These are phyloP conservation scores for Poecilia wingei DNA, from an alignment of 2,797 vertebrate species.

Conservation along the genomic window DNA sequence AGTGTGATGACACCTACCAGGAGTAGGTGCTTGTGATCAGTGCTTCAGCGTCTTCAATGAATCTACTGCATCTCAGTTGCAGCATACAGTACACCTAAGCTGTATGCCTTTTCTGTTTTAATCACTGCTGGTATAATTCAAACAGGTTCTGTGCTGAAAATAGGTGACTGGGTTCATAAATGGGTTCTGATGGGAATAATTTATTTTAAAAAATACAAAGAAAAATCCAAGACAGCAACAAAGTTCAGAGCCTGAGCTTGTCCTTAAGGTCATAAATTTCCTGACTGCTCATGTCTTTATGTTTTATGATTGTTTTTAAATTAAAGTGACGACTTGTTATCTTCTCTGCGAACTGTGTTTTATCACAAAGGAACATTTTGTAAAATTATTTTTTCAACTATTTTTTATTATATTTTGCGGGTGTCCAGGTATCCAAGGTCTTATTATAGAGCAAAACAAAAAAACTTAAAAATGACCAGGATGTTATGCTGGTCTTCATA, in stretches of 20 bases:
- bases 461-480: neutral
- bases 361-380: constrained; percentile 6
- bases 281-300: constrained; percentile 75
- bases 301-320: constrained; percentile 71
- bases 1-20: constrained; percentile 59
- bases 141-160: constrained; percentile 35
- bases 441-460: neutral
- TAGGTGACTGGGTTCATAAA: constrained; percentile 34
- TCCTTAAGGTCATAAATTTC: constrained; percentile 44
- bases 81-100: constrained; percentile 28
- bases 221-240: constrained; percentile 44
- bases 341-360: constrained; percentile 56
- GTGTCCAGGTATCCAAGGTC: neutral
- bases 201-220: constrained; percentile 64
- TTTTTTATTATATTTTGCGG: neutral
- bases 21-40: constrained; percentile 55
- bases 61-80: constrained; percentile 28
- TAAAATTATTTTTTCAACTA: neutral
- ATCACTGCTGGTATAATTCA: constrained; percentile 21
- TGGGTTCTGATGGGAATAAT: constrained; percentile 40
- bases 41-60: constrained; percentile 20
- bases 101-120: constrained; percentile 24
- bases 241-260: constrained; percentile 73
- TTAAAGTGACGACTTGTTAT: constrained; percentile 65
- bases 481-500: no score